Percentiles rank a stretch among this genome's conserved stretches.
Conservation (phyloP, 2,888 invertebrate species). For the Nephrotoma guestfalica region DNA sequence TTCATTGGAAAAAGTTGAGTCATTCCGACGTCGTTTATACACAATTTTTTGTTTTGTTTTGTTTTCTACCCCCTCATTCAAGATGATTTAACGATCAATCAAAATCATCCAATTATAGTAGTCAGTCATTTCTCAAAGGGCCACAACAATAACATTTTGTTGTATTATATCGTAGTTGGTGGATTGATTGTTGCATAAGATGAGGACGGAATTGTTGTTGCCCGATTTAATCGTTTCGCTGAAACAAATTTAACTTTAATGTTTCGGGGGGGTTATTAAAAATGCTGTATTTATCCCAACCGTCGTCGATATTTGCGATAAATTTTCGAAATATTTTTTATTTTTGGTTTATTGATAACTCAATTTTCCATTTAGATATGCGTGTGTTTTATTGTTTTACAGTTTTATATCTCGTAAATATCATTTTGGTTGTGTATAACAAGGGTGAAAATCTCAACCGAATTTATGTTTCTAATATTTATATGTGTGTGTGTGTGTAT, state of each 20-base stretch:
- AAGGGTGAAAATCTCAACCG: neutral
- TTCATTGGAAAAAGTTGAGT: neutral
- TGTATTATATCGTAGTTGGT: neutral
- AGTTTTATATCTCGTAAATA: neutral
- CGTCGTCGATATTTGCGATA: neutral
- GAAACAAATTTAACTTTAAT: neutral
- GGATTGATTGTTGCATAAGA: neutral
- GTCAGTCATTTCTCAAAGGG: neutral
- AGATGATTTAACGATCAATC: neutral
- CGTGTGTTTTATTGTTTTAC: neutral
- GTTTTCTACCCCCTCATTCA: neutral
- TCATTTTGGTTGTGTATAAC: neutral
- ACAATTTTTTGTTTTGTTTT: neutral
- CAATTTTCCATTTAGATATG: neutral
- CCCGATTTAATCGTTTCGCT: neutral
- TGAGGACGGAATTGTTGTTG: neutral
- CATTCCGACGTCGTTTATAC: neutral
- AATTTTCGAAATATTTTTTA: neutral
- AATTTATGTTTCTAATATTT: too few species aligned
- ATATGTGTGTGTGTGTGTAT: too few species aligned
- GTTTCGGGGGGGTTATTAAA: neutral
- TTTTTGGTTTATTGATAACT: neutral
- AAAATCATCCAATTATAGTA: neutral
- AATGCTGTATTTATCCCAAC: neutral
- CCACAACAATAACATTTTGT: neutral